phyloP scores from a whole-genome alignment of 2,797 vertebrate genomes.

The Podarcis siculus region DNA sequence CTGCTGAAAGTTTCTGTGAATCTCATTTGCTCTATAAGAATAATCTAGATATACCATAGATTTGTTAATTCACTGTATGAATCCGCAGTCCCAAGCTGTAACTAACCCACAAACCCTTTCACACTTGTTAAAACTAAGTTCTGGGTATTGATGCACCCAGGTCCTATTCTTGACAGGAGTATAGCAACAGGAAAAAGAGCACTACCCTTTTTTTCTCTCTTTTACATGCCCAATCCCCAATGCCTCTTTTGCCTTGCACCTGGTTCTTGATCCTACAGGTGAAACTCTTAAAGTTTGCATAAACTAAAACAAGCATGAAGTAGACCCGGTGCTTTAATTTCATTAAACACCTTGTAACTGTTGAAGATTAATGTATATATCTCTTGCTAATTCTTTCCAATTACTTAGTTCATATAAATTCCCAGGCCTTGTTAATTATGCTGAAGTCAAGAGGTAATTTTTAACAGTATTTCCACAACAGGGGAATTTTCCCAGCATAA shows the following conservation, averaged over 20 bases:
- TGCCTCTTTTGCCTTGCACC: conserved; percentile 30
- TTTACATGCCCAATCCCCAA: conserved; percentile 6
- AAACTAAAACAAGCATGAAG: conserved; percentile 66
- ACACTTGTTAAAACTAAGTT: not conserved
- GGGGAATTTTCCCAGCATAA: conserved; percentile 83
- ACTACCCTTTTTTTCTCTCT: not conserved
- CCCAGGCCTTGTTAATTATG: conserved; percentile 89
- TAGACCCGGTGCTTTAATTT: conserved; percentile 80
- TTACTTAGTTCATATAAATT: conserved; percentile 88
- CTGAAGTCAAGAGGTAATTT: conserved; percentile 82
- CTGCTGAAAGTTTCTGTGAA: not conserved
- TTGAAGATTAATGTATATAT: conserved; percentile 90
- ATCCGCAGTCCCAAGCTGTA: not conserved
- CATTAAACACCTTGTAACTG: conserved; percentile 87
- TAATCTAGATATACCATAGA: not conserved
- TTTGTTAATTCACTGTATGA: not conserved
- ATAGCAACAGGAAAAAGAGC: not conserved
- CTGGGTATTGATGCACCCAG: not conserved
- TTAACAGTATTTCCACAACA: conserved; percentile 80
- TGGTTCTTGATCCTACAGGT: conserved; percentile 61
- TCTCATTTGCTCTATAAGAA: not conserved
- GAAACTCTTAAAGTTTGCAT: conserved; percentile 64
- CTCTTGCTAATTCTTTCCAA: conserved; percentile 88
- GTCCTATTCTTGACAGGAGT: not conserved
- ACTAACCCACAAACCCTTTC: not conserved